Base-by-base conservation (phyloP, 92 coral and sea anemone species). In the Palythoa grandis region DNA sequence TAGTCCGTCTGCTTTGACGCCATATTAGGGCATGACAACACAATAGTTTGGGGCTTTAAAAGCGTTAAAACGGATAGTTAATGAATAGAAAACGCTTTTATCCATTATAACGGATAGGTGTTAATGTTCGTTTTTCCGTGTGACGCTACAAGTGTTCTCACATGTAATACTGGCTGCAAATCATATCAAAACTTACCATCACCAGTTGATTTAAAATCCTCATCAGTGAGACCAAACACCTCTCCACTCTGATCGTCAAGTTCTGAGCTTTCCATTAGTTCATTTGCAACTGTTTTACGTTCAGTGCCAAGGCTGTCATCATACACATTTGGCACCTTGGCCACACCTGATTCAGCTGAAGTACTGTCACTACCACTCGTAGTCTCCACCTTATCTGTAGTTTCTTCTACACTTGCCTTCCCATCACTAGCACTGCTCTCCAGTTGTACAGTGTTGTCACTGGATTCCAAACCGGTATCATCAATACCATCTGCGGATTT, bases 141-240 rank as follows among this genome's bases (percentile, higher is more conserved):
- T 29, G 35, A 29, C 35, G 35, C 35, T 29, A 0, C 35, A 29
- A 29, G 35, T 29, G 35, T 29, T 29, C 35, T 29, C 1, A n/a
- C 35, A 7, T n/a, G 25, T n/a, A 2, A 19, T n/a, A 22, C 35
- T 12, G 19, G 35, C 24, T 65, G 35, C 3, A 19, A 19, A 8
- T 16, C 70, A 65, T 19, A 7, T 19, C 47, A 25, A 80, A 20
- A 8, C 85, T 63, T 67, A 80, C 85, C 85, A 80, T 80, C 60
- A 80, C 53, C 25, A 1, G 85, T 40, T 43, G 75, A 66, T 14
- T 15, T 80, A 24, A 80, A 80, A 43, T 80, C 85, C 47, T 80
- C 85, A 40, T 80, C 85, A 13, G 74, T 80, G 24, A 80, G 40
- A 24, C 74, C 85, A 65, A 80, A 80, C 40, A 5, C 85, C 39